Percentiles rank a stretch among this genome's conserved stretches.
Conservation (phyloP, 2,888 invertebrate species). For the Azorinus chamasolen region DNA sequence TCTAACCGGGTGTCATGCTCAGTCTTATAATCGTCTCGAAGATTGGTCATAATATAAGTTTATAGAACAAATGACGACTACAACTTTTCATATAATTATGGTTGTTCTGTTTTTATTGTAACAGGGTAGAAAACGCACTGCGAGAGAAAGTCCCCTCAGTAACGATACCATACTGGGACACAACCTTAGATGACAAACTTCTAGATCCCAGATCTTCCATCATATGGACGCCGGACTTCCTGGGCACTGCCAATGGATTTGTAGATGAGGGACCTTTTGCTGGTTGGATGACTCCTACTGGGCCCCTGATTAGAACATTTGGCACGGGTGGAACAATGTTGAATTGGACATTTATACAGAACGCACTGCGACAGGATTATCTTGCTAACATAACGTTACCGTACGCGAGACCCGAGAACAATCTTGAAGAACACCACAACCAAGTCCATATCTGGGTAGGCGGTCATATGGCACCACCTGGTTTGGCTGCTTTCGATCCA, state of each 20-base stretch:
- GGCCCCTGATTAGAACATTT: slow-evolving; percentile 65
- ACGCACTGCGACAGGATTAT: slow-evolving; percentile 53
- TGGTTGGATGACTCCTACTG: slow-evolving; percentile 76
- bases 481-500: slow-evolving; percentile 84
- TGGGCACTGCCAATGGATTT: slow-evolving; percentile 82
- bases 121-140: slow-evolving; percentile 76
- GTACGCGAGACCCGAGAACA: slow-evolving; percentile 67
- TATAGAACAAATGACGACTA: no score
- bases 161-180: slow-evolving; percentile 86
- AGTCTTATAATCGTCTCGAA: no score
- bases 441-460: slow-evolving; percentile 54
- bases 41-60: no score
- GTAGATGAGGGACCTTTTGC: slow-evolving; percentile 82
- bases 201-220: slow-evolving; percentile 83
- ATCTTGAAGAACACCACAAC: slow-evolving; percentile 71
- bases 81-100: no score
- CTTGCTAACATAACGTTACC: slow-evolving; percentile 63
- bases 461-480: slow-evolving; percentile 61
- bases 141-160: slow-evolving; percentile 81
- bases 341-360: slow-evolving; percentile 63
- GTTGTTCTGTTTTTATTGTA: no score
- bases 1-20: no score
- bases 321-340: slow-evolving; percentile 66
- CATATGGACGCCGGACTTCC: slow-evolving; percentile 82
- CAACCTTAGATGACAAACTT: slow-evolving; percentile 82